phyloP scores from a whole-genome alignment of 2,888 invertebrate genomes.

The Rambutsinella grinnellia region DNA sequence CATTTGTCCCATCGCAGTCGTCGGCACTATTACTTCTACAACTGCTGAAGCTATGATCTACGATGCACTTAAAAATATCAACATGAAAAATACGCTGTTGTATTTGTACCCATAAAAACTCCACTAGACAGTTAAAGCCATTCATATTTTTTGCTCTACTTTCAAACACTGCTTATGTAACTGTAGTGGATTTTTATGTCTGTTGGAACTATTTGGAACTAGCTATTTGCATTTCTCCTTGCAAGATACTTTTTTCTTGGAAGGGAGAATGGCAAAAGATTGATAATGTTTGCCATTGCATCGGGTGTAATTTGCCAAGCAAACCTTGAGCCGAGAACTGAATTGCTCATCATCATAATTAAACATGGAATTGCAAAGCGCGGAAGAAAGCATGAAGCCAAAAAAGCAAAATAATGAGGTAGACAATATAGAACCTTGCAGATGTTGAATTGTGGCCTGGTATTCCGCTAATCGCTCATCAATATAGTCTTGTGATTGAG shows the following conservation, averaged over 20 bases:
- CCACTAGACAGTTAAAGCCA: slow-evolving; percentile 6
- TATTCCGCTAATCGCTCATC: slow-evolving; percentile 95
- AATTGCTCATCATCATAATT: background rate
- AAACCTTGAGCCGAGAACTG: background rate
- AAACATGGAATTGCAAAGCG: background rate
- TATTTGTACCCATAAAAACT: background rate
- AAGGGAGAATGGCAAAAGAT: background rate
- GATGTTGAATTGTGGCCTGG: slow-evolving; percentile 89
- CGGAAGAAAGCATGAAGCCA: background rate
- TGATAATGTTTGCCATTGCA: background rate
- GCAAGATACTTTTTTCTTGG: background rate
- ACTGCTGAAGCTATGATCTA: slow-evolving; percentile 44
- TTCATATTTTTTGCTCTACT: slow-evolving; percentile 30
- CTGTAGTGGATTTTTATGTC: no score
- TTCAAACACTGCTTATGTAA: no score
- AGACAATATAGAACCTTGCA: slow-evolving; percentile 77
- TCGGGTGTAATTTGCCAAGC: background rate
- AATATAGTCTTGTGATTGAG: slow-evolving; percentile 93
- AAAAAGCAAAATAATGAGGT: background rate
- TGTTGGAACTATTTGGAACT: no score
- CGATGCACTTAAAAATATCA: slow-evolving; percentile 34
- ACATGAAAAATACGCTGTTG: background rate
- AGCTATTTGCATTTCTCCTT: no score
- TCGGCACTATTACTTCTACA: slow-evolving; percentile 28
- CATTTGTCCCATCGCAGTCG: slow-evolving; percentile 17